Evolutionary conservation across 92 coral and sea anemone genomes (phyloP).

Genomic region (Epizoanthus rinbou): DNA sequence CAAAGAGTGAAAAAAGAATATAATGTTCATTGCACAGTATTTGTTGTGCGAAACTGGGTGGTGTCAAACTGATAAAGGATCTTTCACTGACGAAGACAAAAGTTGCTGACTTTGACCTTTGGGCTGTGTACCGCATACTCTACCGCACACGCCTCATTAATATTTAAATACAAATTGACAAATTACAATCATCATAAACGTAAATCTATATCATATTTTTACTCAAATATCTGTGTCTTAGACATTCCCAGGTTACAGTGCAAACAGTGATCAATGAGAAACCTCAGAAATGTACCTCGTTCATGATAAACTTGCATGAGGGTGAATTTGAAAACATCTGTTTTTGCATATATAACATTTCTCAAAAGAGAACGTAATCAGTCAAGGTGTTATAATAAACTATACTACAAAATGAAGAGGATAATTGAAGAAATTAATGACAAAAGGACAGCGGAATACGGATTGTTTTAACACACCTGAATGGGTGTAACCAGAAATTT

Average conservation of each 20-base stretch:
- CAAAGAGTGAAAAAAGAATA: neutral
- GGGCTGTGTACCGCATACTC: neutral
- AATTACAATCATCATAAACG: neutral
- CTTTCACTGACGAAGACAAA: conserved; percentile 9
- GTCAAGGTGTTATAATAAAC: conserved; percentile 26
- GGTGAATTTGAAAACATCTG: neutral
- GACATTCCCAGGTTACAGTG: too few species aligned
- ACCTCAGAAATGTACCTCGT: too few species aligned
- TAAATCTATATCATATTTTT: neutral
- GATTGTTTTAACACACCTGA: neutral
- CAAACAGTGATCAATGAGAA: too few species aligned
- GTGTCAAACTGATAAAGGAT: conserved; percentile 27
- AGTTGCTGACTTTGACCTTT: neutral
- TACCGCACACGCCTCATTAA: neutral
- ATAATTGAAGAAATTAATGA: conserved; percentile 1
- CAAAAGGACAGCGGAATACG: conserved; percentile 3
- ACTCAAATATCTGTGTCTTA: too few species aligned
- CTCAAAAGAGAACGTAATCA: neutral
- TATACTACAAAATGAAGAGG: neutral
- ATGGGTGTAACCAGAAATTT: conserved; percentile 21
- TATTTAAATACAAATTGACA: neutral
- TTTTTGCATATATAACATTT: conserved; percentile 9
- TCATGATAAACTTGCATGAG: neutral
- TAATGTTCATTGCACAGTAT: neutral
- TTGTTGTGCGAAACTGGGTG: neutral